Evolutionary conservation across 2,113 vertebrate species (phyloP).

Genomic region (Gasterosteus nipponicus): DNA sequence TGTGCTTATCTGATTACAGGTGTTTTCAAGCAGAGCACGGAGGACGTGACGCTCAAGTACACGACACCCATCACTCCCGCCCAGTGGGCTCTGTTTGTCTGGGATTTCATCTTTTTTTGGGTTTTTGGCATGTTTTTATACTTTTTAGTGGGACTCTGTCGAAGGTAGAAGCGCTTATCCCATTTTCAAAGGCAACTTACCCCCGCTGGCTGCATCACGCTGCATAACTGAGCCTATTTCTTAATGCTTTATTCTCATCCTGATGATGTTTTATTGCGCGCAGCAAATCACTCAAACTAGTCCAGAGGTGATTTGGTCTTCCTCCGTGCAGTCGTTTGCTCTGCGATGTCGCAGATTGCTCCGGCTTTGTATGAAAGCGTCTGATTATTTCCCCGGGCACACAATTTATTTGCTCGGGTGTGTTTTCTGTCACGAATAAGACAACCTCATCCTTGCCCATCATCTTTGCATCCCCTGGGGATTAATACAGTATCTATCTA

Average conservation of each 20-base stretch:
- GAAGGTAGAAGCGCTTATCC: constrained; percentile 60
- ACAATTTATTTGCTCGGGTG: constrained; percentile 30
- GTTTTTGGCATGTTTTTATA: constrained; percentile 66
- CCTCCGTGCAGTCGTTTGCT: constrained; percentile 37
- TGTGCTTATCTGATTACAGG: constrained; percentile 38
- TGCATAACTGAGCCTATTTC: neutral
- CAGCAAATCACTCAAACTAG: constrained; percentile 31
- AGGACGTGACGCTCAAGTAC: constrained; percentile 66
- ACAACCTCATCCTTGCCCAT: constrained; percentile 22
- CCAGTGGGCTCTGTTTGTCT: constrained; percentile 71
- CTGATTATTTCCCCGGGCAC: constrained; percentile 44
- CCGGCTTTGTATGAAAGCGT: constrained; percentile 23
- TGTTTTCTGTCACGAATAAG: neutral
- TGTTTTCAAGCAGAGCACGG: constrained; percentile 65
- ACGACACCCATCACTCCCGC: constrained; percentile 65
- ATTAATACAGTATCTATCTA: no score
- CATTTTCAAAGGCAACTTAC: constrained; percentile 4
- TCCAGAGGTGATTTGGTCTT: constrained; percentile 39
- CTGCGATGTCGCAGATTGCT: constrained; percentile 44
- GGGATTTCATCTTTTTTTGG: constrained; percentile 73
- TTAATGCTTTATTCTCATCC: constrained; percentile 21
- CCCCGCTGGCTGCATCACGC: constrained; percentile 2
- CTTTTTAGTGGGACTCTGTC: constrained; percentile 64
- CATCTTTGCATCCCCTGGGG: no score
- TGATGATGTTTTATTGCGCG: constrained; percentile 14